Evolutionary conservation across 2,113 vertebrate genomes (phyloP), one percentile per base, ranked within the genome.

Genomic region (Amblyopsis rosae): DNA sequence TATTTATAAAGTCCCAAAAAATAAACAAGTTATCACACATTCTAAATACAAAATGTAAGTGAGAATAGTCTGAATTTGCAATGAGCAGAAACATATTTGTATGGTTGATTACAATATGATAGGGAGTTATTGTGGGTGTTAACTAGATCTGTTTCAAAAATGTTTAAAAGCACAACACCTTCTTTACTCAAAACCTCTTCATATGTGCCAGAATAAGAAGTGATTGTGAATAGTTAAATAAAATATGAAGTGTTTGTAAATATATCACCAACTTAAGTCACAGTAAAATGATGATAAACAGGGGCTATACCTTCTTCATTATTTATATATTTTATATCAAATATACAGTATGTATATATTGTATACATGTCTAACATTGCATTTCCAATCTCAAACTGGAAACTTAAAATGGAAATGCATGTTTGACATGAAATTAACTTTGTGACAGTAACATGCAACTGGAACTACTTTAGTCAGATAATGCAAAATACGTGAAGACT

Each of bases 1-100:
- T 93, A 94, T 92, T 94, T 92, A 91, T 85, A 94, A 93, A 93
- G 81, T 92, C 89, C 89, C 90, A 87, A 92, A 93, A 92, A 93
- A 92, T 92, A 92, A 91, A 90, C 84, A 90, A 90, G 90, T 92
- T 89, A 87, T 90, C 89, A 94, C 91, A 93, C 89, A 91, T 93
- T 92, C 87, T 89, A 92, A 84, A 89, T 93, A 92, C 82, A 93
- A 92, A 93, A 93, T 90, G 89, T 90, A 83, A 82, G 80, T 88
- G 88, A 89, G 83, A 90, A 86, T 71, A 87, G 84, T 80, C 83
- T 83, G 86, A 74, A 87, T 82, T 87, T 85, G 86, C 59, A n/a
- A 89, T 89, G 84, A 65, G 83, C 80, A 82, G 78, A 83, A 87
- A 78, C 81, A 71, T 75, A 70, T 67, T 81, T 77, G 70, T 82